These are phyloP conservation scores for Melopsittacus undulatus DNA, from an alignment of 2,797 vertebrate genomes.

Conservation along the genomic window DNA sequence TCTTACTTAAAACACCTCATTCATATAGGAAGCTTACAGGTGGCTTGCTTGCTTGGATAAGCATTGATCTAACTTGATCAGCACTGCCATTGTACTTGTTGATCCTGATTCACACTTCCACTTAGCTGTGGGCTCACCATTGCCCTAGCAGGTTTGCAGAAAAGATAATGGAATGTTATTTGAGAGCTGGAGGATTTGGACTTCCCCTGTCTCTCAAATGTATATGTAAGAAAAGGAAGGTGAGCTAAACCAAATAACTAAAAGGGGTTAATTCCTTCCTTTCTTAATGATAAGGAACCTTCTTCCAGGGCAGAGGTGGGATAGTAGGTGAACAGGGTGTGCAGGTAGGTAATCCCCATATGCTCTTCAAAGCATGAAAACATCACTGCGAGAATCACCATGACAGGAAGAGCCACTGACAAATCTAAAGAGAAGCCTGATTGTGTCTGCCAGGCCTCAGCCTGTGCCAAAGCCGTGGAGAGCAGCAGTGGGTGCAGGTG, in stretches of 20 bases:
- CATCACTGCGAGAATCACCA: background rate
- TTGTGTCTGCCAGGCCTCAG: background rate
- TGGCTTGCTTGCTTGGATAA: background rate
- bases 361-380: background rate
- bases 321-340: background rate
- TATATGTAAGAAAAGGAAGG: background rate
- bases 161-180: background rate
- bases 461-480: rapidly evolving
- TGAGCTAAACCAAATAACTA: background rate
- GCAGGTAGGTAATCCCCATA: background rate
- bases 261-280: background rate
- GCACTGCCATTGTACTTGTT: background rate
- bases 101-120: background rate
- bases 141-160: background rate
- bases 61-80: background rate
- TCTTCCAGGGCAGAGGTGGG: background rate
- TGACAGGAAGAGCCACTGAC: background rate
- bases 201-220: background rate
- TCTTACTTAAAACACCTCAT: background rate
- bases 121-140: background rate
- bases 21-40: background rate
- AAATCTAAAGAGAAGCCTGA: background rate
- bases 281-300: background rate
- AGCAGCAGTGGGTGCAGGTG: background rate
- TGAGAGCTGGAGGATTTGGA: background rate